A percentile compares a stretch with the other conserved stretches of the same genome.
These are phyloP conservation scores for Parazoanthus atlanticus DNA, from an alignment of 92 coral and sea anemone species.

Conservation along the genomic window DNA sequence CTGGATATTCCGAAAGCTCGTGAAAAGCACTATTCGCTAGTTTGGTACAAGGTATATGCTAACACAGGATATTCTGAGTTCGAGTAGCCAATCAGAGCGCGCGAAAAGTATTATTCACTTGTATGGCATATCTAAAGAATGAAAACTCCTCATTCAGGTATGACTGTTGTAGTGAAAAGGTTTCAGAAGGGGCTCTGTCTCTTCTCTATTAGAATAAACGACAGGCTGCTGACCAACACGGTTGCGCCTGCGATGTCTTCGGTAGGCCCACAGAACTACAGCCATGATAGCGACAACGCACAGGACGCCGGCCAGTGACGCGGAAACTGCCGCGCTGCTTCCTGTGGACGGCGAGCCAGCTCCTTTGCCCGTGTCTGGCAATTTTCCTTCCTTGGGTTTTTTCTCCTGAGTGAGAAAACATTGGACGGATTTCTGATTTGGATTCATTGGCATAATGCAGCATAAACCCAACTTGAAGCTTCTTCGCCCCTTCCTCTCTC, in stretches of 20 bases:
- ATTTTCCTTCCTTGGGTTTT: neutral
- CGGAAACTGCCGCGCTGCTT: neutral
- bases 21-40: neutral
- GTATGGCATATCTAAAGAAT: no score
- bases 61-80: no score
- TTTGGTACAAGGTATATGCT: no score
- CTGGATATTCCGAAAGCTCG: neutral
- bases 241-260: neutral
- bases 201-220: neutral
- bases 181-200: neutral
- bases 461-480: no score
- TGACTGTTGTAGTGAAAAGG: constrained; percentile 3
- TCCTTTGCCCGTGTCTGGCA: neutral
- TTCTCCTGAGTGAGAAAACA: neutral
- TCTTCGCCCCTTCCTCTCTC: no score
- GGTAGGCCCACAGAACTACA: neutral
- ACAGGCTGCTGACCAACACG: neutral
- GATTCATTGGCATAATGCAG: no score
- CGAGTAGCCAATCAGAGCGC: no score
- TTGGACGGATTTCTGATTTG: no score
- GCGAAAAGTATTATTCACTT: no score
- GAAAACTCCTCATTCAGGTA: neutral
- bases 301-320: neutral
- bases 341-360: neutral
- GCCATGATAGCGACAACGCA: neutral